Evolutionary conservation across 2,797 vertebrate genomes (phyloP).

Genomic region (Cryptoprocta ferox): DNA sequence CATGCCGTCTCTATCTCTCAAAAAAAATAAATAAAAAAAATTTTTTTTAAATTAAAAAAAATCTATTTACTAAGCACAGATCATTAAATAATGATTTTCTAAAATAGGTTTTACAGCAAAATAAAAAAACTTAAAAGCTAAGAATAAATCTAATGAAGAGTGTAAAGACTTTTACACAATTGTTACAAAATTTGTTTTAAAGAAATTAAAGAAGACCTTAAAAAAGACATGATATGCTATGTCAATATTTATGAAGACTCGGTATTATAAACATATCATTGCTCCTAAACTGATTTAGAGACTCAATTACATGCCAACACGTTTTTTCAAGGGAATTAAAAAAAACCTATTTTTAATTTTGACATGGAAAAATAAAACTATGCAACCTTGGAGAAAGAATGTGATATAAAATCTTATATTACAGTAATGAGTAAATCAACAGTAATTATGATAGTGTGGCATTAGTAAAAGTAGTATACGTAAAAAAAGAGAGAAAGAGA

Average conservation of each 20-base stretch:
- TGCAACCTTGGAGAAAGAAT: background rate
- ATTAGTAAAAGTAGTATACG: background rate
- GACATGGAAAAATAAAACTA: background rate
- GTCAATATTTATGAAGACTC: background rate
- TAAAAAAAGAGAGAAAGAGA: background rate
- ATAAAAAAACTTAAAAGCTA: background rate
- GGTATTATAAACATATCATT: background rate
- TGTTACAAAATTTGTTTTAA: background rate
- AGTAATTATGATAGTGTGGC: background rate
- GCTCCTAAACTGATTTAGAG: background rate
- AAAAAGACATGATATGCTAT: background rate
- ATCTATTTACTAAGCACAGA: background rate
- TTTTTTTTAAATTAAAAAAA: no score
- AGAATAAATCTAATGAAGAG: background rate
- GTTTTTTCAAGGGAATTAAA: background rate
- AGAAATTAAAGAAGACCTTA: background rate
- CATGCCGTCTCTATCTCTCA: no score
- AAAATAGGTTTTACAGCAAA: background rate
- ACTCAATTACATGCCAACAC: background rate
- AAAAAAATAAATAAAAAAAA: no score
- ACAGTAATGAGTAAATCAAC: background rate
- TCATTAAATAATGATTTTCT: background rate
- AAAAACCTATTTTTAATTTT: background rate
- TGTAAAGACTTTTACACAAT: background rate
- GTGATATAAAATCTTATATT: background rate